A percentile compares a stretch with the other conserved stretches of the same genome.
Evolutionary conservation across 2,113 vertebrate genomes (phyloP).

Genomic region (Protomyctophum bolini): DNA sequence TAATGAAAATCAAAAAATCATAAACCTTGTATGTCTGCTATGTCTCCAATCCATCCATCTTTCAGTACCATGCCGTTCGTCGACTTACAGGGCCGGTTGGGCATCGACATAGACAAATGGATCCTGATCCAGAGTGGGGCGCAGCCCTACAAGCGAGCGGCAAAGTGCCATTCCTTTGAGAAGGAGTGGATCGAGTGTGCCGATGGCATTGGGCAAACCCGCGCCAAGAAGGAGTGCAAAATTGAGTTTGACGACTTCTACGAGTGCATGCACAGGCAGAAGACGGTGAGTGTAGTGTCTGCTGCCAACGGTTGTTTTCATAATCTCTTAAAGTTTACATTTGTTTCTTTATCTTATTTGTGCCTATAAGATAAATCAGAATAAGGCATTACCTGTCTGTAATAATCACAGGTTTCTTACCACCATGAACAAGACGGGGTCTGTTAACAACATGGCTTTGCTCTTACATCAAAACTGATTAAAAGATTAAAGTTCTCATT

Average conservation of each 20-base stretch:
- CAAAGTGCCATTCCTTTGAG: slow-evolving; percentile 88
- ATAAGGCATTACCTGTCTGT: no score
- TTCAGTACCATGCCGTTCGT: slow-evolving; percentile 86
- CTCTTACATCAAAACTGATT: no score
- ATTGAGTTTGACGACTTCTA: slow-evolving; percentile 88
- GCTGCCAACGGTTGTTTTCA: neutral
- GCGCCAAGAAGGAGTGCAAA: slow-evolving; percentile 86
- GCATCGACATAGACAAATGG: slow-evolving; percentile 84
- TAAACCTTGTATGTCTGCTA: neutral
- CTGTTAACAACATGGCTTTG: no score
- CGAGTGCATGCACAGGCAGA: slow-evolving; percentile 86
- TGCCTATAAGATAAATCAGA: no score
- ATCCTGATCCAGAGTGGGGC: slow-evolving; percentile 78
- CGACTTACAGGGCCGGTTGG: slow-evolving; percentile 83
- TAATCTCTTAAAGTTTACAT: no score
- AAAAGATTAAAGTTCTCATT: no score
- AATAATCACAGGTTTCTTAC: no score
- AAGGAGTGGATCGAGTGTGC: slow-evolving; percentile 94
- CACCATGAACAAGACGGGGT: no score
- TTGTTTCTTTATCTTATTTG: no score
- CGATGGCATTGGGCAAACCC: slow-evolving; percentile 84
- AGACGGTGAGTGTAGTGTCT: slow-evolving; percentile 77
- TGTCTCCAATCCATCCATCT: neutral
- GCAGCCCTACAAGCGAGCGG: slow-evolving; percentile 75
- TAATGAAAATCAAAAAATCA: no score